Evolutionary conservation across 2,888 invertebrate genomes (phyloP), one percentile per base, ranked within the genome.

Genomic region (Keiferia lycopersicella): DNA sequence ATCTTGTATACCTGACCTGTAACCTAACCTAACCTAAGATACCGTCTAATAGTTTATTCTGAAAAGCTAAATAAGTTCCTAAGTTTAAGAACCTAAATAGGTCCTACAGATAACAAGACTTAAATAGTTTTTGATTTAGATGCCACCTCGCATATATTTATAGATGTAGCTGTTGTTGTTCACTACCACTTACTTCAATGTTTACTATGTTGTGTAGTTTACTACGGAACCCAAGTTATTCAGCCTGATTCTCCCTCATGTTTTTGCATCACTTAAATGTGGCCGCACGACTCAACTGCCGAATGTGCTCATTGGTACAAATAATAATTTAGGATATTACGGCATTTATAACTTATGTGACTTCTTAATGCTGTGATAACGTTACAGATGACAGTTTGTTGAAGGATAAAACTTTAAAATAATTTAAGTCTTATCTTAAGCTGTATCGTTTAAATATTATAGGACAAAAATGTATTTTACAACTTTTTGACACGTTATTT

Each of bases 401-500:
- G 18, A 30, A 16, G 38, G 2, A 18, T 14, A 34, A 16, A 57
- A n/a, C 16, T 10, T 11, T 20, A 7, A 26, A 39, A 20, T 22
- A 18, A 14, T 41, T 59, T 59, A 59, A 16, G 11, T 59, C 14
- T 20, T 38, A 38, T 41, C 38, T 22, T 41, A 59, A 59, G 39
- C 39, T 18, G 39, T 59, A 38, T 16, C 39, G 38, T 41, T 59
- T 58, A 56, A 53, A 56, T 56, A 30, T 59, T 39, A 59, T 26
- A 59, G 20, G n/a, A n/a, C n/a, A n/a, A 11, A 18, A 39, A 41
- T 39, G 39, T 39, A 59, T 39, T 59, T 10, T 39, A 20, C 20
- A 39, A 59, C 38, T 20, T 62, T 67, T 67, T 65, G 65, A 65
- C 66, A 60, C 38, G 48, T 68, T 68, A 62, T 66, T 69, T 61